Evolutionary conservation across 1,140 invertebrate genomes (phyloP).

Genomic region (Zaprionus tsacasi): DNA sequence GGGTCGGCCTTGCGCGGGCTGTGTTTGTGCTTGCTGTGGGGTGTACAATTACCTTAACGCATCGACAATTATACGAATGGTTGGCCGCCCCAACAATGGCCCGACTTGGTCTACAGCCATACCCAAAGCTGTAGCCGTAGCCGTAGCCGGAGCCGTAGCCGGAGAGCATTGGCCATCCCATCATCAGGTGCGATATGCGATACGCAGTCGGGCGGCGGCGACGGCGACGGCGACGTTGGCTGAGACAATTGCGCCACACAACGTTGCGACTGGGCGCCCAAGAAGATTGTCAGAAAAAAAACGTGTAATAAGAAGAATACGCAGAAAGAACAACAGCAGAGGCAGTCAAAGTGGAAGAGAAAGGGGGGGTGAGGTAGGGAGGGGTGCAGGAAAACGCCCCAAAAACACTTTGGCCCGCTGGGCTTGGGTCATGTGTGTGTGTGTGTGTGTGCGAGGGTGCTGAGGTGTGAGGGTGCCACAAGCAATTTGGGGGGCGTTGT

Average conservation of each 20-base stretch:
- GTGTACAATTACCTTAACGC: slow-evolving; percentile 84
- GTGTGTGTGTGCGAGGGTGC: slow-evolving; percentile 5
- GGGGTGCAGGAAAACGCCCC: slow-evolving; percentile 42
- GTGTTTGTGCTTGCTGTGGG: slow-evolving; percentile 34
- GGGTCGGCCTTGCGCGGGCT: slow-evolving; percentile 63
- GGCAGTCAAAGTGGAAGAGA: slow-evolving; percentile 11
- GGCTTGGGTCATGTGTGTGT: slow-evolving; percentile 32
- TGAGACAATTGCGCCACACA: slow-evolving; percentile 75
- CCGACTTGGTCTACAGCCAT: slow-evolving; percentile 6
- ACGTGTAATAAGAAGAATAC: not conserved
- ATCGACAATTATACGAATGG: slow-evolving; percentile 84
- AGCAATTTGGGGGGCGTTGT: slow-evolving; percentile 59
- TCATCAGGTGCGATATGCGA: slow-evolving; percentile 83
- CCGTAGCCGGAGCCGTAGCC: not conserved
- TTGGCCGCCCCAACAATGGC: slow-evolving; percentile 60
- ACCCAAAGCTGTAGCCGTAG: not conserved
- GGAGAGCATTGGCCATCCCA: slow-evolving; percentile 43
- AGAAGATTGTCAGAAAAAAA: slow-evolving; percentile 63
- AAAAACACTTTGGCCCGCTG: slow-evolving; percentile 55
- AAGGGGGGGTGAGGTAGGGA: not conserved
- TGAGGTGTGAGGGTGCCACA: slow-evolving; percentile 11
- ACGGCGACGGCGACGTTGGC: slow-evolving; percentile 21
- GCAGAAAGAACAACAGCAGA: slow-evolving; percentile 18
- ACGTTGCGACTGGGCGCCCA: slow-evolving; percentile 76
- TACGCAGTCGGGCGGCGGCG: slow-evolving; percentile 62